These are phyloP conservation scores for Setipinna tenuifilis DNA, from an alignment of 2,797 vertebrate genomes.

Conservation along the genomic window DNA sequence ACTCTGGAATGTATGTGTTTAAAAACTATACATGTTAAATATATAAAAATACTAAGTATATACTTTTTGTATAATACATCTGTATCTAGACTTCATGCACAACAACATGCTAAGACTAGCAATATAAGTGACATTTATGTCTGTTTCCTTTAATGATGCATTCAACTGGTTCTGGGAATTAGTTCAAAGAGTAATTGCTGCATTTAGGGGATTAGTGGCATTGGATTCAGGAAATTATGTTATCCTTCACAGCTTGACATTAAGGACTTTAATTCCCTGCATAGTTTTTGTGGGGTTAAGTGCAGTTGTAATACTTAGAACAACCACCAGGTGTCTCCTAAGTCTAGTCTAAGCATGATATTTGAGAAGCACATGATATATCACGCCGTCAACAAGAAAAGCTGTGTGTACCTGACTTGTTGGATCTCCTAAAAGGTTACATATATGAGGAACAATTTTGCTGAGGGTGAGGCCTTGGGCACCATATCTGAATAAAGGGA, in stretches of 20 bases:
- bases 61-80: no score
- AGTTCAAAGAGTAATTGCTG: not conserved
- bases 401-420: slow-evolving; percentile 87
- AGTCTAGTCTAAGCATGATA: not conserved
- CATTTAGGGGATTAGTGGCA: not conserved
- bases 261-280: not conserved
- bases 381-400: not conserved
- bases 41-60: no score
- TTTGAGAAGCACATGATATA: not conserved
- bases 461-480: slow-evolving; percentile 95
- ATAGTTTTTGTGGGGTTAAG: not conserved
- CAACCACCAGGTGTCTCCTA: slow-evolving; percentile 38
- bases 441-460: slow-evolving; percentile 98
- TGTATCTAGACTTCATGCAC: no score
- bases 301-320: not conserved
- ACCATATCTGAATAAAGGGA: slow-evolving; percentile 83
- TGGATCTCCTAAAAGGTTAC: slow-evolving; percentile 94
- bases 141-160: no score
- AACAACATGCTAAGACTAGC: no score
- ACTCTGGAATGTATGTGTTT: no score
- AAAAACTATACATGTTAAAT: no score
- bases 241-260: not conserved
- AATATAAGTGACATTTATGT: no score
- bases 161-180: no score
- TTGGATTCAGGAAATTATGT: not conserved